Evolutionary conservation across 2,113 vertebrate species (phyloP).

Genomic region (Taurulus bubalis): DNA sequence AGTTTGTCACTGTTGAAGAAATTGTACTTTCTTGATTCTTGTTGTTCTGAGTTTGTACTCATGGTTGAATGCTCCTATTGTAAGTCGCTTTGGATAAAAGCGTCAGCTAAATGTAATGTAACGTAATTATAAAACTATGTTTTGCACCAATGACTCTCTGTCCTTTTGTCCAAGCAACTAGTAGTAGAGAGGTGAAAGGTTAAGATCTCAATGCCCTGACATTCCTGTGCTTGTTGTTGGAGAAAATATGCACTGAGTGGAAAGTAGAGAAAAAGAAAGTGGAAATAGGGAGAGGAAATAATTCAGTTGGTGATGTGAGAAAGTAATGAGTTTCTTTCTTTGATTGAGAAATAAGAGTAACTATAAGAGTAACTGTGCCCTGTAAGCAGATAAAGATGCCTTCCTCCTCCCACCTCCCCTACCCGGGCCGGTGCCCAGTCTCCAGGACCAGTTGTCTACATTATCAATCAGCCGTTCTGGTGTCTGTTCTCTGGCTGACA

Average conservation of each 20-base stretch:
- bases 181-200: background rate
- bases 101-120: too few species aligned
- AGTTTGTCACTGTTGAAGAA: too few species aligned
- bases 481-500: slow-evolving; percentile 49
- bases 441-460: slow-evolving; percentile 58
- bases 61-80: too few species aligned
- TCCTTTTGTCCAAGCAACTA: background rate
- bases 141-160: background rate
- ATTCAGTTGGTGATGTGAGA: slow-evolving; percentile 4
- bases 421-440: background rate
- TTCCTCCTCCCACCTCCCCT: rapidly evolving
- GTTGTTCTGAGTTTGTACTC: too few species aligned
- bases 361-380: slow-evolving; percentile 6
- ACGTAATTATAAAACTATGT: background rate
- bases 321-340: slow-evolving; percentile 1
- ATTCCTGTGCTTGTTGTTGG: background rate
- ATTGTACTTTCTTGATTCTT: too few species aligned
- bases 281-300: background rate
- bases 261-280: background rate
- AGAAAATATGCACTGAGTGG: background rate
- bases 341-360: background rate
- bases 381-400: background rate
- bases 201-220: background rate
- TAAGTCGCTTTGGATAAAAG: too few species aligned
- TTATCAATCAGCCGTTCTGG: slow-evolving; percentile 62